These are phyloP conservation scores for Chaetogeoica ovagalla DNA, from an alignment of 2,888 invertebrate genomes.

Conservation along the genomic window DNA sequence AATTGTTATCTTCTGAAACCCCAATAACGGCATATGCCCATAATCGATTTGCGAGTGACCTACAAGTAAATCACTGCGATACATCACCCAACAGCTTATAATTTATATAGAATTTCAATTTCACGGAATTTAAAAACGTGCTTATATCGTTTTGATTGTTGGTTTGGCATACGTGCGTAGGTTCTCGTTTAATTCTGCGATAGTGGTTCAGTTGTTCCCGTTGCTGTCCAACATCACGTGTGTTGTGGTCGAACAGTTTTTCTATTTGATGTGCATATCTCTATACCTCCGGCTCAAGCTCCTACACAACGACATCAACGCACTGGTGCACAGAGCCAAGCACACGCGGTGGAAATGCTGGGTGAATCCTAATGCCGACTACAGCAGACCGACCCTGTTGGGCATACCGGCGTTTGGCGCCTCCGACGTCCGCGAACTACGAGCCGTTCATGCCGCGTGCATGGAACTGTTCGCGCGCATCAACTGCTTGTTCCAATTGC, in stretches of 20 bases:
- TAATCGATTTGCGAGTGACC: no score
- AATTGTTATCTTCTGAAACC: no score
- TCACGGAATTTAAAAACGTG: no score
- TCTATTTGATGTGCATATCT: constrained; percentile 37
- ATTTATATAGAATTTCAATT: no score
- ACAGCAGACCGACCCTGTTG: background rate
- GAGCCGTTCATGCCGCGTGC: constrained; percentile 26
- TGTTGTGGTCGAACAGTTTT: constrained; percentile 34
- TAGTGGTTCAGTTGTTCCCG: constrained; percentile 3
- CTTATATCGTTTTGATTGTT: no score
- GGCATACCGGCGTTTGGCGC: constrained; percentile 38
- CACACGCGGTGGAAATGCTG: constrained; percentile 29
- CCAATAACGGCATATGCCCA: no score
- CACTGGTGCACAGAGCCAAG: constrained; percentile 18
- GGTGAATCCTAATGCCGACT: background rate
- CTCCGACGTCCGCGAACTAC: constrained; percentile 18
- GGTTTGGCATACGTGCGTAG: background rate
- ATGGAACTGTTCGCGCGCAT: constrained; percentile 39
- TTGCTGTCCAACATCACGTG: constrained; percentile 41
- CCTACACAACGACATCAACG: constrained; percentile 18
- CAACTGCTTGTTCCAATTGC: constrained; percentile 28
- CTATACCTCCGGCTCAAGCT: constrained; percentile 19
- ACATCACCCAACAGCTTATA: no score
- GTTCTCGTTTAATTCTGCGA: background rate
- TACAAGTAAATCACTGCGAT: no score